Conservation (phyloP, 2,113 vertebrate species). For the Dromas ardeola region DNA sequence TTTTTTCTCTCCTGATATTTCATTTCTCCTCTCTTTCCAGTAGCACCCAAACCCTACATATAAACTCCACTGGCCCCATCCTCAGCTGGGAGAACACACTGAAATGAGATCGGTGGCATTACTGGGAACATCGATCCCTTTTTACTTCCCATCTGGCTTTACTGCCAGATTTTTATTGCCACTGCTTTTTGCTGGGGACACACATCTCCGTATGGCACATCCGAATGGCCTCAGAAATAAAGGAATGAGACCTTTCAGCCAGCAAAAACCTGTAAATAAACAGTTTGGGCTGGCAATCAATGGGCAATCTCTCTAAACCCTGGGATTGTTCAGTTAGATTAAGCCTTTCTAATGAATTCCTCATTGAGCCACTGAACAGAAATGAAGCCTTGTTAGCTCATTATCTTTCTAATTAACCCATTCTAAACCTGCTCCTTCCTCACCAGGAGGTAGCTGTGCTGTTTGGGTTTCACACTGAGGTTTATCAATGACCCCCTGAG, state of each 20-base stretch:
- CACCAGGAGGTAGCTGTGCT: conserved; percentile 65
- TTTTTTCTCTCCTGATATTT: background rate
- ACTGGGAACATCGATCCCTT: background rate
- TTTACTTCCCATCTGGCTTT: conserved; percentile 26
- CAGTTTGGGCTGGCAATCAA: conserved; percentile 66
- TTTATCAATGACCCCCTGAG: conserved; percentile 75
- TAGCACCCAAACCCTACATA: background rate
- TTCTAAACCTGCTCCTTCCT: conserved; percentile 73
- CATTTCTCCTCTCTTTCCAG: background rate
- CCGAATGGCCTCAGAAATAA: conserved; percentile 29
- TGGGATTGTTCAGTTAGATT: conserved; percentile 74
- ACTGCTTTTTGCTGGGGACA: background rate
- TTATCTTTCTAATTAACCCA: conserved; percentile 81
- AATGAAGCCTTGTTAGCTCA: conserved; percentile 79
- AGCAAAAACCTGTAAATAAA: conserved; percentile 71
- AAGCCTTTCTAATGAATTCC: conserved; percentile 78
- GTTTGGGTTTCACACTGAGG: conserved; percentile 77
- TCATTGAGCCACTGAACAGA: conserved; percentile 76
- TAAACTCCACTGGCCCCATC: background rate
- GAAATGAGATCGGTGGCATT: background rate
- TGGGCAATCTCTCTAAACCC: conserved; percentile 68
- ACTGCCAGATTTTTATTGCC: conserved; percentile 26
- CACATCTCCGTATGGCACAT: background rate
- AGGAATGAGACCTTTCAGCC: conserved; percentile 54
- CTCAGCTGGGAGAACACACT: background rate